These are phyloP conservation scores for Orchestia grillus DNA, from an alignment of 1,140 invertebrate genomes.

Conservation along the genomic window DNA sequence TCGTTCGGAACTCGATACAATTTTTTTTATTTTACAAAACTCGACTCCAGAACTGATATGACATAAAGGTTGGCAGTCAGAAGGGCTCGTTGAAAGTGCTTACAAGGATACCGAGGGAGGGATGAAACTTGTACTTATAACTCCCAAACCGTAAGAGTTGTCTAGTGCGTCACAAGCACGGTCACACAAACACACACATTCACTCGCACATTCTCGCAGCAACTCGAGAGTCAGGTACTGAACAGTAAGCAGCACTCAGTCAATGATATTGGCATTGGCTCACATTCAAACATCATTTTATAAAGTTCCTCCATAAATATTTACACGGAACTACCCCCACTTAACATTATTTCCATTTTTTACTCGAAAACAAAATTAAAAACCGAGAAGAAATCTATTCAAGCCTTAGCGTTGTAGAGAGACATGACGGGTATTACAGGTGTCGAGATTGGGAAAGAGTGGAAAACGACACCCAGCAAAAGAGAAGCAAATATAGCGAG, in stretches of 20 bases:
- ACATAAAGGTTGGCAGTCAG: neutral
- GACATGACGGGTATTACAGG: neutral
- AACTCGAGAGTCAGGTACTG: constrained; percentile 46
- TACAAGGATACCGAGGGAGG: neutral
- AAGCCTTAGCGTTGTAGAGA: constrained; percentile 52
- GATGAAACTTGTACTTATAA: neutral
- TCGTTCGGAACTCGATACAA: neutral
- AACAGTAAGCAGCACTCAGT: constrained; percentile 33
- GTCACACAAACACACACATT: neutral
- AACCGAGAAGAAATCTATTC: constrained; percentile 30
- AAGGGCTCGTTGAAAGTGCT: neutral
- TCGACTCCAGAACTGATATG: neutral
- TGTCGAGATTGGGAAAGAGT: neutral
- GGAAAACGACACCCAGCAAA: neutral
- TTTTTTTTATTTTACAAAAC: neutral
- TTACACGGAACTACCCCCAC: constrained; percentile 51
- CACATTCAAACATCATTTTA: constrained; percentile 40
- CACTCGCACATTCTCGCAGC: neutral
- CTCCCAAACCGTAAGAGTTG: neutral
- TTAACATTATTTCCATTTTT: constrained; percentile 41
- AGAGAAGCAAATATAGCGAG: neutral
- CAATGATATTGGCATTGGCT: constrained; percentile 1
- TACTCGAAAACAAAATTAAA: constrained; percentile 47
- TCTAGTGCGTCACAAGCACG: neutral
- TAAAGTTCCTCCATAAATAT: constrained; percentile 43